Conservation (phyloP, 2,888 invertebrate species). For the Spialia ferax region DNA sequence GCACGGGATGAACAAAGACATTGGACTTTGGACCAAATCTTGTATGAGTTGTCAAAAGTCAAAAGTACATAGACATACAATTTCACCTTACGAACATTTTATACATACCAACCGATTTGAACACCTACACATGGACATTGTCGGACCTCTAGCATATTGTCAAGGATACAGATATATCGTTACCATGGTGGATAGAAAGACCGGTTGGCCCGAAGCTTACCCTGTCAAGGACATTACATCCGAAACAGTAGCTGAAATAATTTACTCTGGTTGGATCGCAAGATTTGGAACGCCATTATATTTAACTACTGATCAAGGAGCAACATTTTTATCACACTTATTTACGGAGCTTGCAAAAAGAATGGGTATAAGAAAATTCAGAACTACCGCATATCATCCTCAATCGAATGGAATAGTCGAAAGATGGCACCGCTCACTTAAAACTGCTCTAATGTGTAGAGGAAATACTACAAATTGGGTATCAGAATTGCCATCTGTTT, state of each 20-base stretch:
- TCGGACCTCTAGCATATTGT: neutral
- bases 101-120: too few species aligned
- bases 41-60: too few species aligned
- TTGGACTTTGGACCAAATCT: too few species aligned
- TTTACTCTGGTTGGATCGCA: conserved; percentile 18
- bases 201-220: neutral
- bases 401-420: conserved; percentile 44
- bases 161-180: conserved; percentile 1
- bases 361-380: conserved; percentile 37
- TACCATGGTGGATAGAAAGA: neutral
- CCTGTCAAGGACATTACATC: neutral
- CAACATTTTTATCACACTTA: conserved; percentile 48
- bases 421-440: conserved; percentile 46
- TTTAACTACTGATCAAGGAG: too few species aligned
- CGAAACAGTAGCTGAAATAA: neutral
- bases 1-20: too few species aligned
- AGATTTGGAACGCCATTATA: conserved; percentile 24
- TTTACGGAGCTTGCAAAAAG: conserved; percentile 44
- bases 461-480: conserved; percentile 39
- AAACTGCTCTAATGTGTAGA: conserved; percentile 42
- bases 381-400: conserved; percentile 45
- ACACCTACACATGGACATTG: neutral
- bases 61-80: too few species aligned
- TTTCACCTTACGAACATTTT: too few species aligned
- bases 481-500: conserved; percentile 49